Base-by-base conservation (phyloP, 2,113 vertebrate genomes). In the Melanerpes aurifrons region DNA sequence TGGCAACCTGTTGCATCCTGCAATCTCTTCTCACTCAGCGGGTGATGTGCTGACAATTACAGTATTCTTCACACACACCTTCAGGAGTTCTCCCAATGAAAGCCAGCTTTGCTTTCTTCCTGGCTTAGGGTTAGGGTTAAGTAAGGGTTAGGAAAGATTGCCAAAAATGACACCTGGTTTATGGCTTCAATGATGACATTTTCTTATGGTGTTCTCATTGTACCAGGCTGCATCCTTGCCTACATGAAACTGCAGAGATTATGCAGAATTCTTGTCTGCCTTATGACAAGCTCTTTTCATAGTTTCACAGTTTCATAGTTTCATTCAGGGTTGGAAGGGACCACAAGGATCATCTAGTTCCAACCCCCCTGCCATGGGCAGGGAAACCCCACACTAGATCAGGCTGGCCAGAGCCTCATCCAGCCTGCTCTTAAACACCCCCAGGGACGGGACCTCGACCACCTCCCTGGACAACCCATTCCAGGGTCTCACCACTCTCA, bases 281-380 rank as follows among this genome's bases (percentile, higher is more conserved):
- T 93, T 85, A 64, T 82, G 87, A 92, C 82, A 74, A 77, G 48
- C 75, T 93, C 93, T 86, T 89, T 82, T 64, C n/a, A n/a, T n/a
- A n/a, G n/a, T n/a, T n/a, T n/a, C n/a, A n/a, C n/a, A n/a, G n/a
- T n/a, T n/a, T n/a, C n/a, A n/a, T n/a, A n/a, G n/a, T n/a, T n/a
- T n/a, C n/a, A n/a, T n/a, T n/a, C n/a, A n/a, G n/a, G n/a, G n/a
- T n/a, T n/a, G n/a, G n/a, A n/a, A n/a, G n/a, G n/a, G n/a, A n/a
- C n/a, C n/a, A n/a, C n/a, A n/a, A n/a, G n/a, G n/a, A n/a, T n/a
- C n/a, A n/a, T n/a, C n/a, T n/a, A n/a, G n/a, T n/a, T n/a, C n/a
- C n/a, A n/a, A n/a, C n/a, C n/a, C n/a, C n/a, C n/a, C n/a, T n/a
- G n/a, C n/a, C n/a, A n/a, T n/a, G n/a, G n/a, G n/a, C n/a, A n/a